Conservation (phyloP, 2,888 invertebrate species). For the Hanleya hanleyi region DNA sequence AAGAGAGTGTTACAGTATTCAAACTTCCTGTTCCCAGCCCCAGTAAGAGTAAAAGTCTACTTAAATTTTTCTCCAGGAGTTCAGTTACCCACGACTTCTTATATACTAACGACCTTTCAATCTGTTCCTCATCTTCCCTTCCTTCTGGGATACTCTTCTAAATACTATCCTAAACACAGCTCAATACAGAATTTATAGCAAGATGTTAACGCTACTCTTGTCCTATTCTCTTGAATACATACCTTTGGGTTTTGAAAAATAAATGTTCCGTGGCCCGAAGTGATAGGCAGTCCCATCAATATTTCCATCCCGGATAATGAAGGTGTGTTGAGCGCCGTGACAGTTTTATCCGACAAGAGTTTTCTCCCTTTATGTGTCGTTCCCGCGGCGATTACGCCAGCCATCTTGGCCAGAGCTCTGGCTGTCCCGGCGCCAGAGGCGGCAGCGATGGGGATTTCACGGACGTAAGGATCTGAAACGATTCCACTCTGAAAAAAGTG, state of each 20-base stretch:
- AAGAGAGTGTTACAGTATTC: too few species aligned
- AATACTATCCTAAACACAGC: too few species aligned
- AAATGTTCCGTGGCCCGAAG: constrained; percentile 1
- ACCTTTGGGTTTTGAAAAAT: neutral
- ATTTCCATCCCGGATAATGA: neutral
- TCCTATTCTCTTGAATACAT: too few species aligned
- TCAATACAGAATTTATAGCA: too few species aligned
- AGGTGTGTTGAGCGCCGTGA: neutral
- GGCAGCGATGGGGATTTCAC: neutral
- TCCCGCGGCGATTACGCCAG: constrained; percentile 45
- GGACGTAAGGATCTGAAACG: neutral
- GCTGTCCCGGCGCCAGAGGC: constrained; percentile 53
- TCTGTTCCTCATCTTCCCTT: too few species aligned
- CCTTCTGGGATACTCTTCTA: too few species aligned
- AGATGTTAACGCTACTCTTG: too few species aligned
- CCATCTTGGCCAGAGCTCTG: constrained; percentile 49
- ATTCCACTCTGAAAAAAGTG: constrained; percentile 10
- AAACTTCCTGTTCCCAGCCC: too few species aligned
- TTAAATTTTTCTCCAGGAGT: too few species aligned
- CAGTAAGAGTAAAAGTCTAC: too few species aligned
- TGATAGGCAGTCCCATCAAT: neutral
- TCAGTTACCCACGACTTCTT: too few species aligned
- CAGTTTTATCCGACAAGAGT: neutral
- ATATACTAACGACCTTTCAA: too few species aligned
- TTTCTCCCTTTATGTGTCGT: neutral